phyloP scores from a whole-genome alignment of 2,113 vertebrate species.

The Martes martes region DNA sequence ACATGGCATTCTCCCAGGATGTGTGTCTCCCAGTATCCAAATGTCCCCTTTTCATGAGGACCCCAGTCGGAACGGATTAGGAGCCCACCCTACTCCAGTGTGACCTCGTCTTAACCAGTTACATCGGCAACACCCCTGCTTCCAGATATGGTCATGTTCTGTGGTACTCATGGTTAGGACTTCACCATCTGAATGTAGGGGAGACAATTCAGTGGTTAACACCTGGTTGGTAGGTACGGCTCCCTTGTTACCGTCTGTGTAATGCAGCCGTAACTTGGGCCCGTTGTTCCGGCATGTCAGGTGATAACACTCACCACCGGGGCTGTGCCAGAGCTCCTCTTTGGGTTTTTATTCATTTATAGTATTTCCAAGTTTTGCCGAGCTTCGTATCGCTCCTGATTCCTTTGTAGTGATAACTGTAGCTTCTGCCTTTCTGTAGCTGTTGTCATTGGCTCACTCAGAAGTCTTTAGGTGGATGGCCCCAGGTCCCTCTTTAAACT shows the following conservation, averaged over 20 bases:
- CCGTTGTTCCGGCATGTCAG: background rate
- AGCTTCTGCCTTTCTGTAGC: background rate
- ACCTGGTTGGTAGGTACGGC: background rate
- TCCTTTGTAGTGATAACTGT: background rate
- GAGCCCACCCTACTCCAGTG: too few species aligned
- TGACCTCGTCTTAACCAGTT: background rate
- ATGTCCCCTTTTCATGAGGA: background rate
- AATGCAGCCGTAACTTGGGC: background rate
- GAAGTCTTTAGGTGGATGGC: background rate
- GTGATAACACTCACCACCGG: background rate
- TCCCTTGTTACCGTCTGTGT: background rate
- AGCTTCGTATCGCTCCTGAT: background rate
- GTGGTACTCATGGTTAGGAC: background rate
- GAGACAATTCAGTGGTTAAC: background rate
- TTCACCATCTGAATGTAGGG: background rate
- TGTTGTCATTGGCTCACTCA: background rate
- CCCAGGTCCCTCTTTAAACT: background rate
- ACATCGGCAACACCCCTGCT: background rate
- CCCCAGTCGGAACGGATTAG: background rate
- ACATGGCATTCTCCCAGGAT: background rate
- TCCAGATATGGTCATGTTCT: background rate
- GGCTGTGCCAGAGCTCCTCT: background rate
- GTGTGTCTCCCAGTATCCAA: background rate
- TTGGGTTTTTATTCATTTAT: background rate
- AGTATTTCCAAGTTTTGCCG: background rate